phyloP scores from a whole-genome alignment of 2,888 invertebrate species.

The Acanthosoma haemorrhoidale region DNA sequence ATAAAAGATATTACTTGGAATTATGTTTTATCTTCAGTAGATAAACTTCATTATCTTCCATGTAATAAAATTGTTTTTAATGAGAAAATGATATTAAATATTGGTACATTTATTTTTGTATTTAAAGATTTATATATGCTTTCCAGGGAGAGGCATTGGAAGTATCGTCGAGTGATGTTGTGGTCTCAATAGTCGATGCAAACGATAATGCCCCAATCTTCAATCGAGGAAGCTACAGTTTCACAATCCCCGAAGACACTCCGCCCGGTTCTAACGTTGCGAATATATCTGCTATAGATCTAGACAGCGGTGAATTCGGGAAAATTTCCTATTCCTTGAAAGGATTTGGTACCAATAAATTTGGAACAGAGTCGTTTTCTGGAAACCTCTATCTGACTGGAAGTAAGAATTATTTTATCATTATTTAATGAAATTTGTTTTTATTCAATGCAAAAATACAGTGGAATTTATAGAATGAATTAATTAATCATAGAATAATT shows the following conservation, averaged over 20 bases:
- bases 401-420: constrained; percentile 37
- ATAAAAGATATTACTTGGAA: too few species aligned
- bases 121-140: neutral
- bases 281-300: constrained; percentile 62
- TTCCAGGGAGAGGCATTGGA: constrained; percentile 39
- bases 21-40: too few species aligned
- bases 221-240: constrained; percentile 54
- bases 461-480: too few species aligned
- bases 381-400: constrained; percentile 61
- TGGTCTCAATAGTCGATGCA: constrained; percentile 63
- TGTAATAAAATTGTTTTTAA: too few species aligned
- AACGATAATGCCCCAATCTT: constrained; percentile 76
- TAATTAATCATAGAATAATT: too few species aligned
- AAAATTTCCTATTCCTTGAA: constrained; percentile 65
- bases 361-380: constrained; percentile 59
- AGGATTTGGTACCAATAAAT: constrained; percentile 74
- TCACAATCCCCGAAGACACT: constrained; percentile 62
- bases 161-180: constrained; percentile 52
- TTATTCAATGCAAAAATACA: too few species aligned
- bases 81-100: neutral
- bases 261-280: constrained; percentile 58
- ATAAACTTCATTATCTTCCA: too few species aligned
- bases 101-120: neutral
- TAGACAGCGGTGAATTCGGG: constrained; percentile 67
- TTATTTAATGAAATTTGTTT: neutral